Percentiles rank a stretch among this genome's conserved stretches.
Evolutionary conservation across 2,797 vertebrate species (phyloP).

Genomic region (Sebastes steindachneri): DNA sequence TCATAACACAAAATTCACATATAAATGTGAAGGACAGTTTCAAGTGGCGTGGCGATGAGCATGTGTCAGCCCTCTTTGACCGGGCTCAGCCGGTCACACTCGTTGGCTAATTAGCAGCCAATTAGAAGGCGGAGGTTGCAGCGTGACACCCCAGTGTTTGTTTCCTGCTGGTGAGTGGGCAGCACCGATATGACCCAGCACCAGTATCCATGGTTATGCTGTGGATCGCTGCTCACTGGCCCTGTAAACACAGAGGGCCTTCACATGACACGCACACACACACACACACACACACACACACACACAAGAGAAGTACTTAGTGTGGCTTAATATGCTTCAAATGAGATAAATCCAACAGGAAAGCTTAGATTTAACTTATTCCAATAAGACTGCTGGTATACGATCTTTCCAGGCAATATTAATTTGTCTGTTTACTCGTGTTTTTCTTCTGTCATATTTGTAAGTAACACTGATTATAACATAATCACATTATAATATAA

Average conservation of each 20-base stretch:
- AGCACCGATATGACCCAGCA: conserved; percentile 52
- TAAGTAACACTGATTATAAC: conserved; percentile 14
- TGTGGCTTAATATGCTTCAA: conserved; percentile 37
- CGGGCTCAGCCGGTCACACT: conserved; percentile 36
- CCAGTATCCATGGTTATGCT: conserved; percentile 52
- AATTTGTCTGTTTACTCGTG: conserved; percentile 15
- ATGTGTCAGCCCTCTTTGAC: background rate
- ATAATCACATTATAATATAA: conserved; percentile 37
- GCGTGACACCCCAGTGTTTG: conserved; percentile 65
- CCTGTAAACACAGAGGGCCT: conserved; percentile 67
- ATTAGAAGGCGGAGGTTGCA: conserved; percentile 66
- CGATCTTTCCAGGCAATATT: conserved; percentile 36
- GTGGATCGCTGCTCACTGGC: conserved; percentile 61
- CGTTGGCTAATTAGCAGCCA: conserved; percentile 73
- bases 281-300: background rate
- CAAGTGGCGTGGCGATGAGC: background rate
- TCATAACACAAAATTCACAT: background rate
- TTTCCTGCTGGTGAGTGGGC: conserved; percentile 59
- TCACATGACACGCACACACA: conserved; percentile 55
- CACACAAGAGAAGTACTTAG: conserved; percentile 17
- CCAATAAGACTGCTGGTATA: conserved; percentile 8
- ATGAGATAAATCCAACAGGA: conserved; percentile 44
- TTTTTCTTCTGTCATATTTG: conserved; percentile 18
- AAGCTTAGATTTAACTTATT: conserved; percentile 36
- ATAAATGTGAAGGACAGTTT: background rate